Base-by-base conservation (phyloP, 1,140 invertebrate genomes). In the Dryas iulia region DNA sequence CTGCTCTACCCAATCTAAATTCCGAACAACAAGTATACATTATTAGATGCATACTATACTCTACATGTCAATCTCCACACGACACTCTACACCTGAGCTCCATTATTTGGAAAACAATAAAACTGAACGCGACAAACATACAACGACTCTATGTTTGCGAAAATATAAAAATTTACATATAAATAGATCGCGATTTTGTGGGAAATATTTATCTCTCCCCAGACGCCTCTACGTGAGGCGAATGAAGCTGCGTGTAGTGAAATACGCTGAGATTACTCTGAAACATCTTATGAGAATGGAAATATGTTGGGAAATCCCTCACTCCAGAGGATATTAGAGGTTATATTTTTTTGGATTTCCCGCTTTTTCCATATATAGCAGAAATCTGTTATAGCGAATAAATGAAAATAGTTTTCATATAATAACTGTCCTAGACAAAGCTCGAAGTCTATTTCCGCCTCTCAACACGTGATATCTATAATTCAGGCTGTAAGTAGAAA, bases 81-180 rank as follows among this genome's bases (percentile, higher is more conserved):
- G 33, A 53, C 14, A 21, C 21, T 7, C 28, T 25, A 53, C 67
- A 70, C 68, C 68, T 70, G 68, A 52, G 62, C 24, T 14, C 58
- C 59, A 75, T 74, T 77, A 77, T 71, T 70, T 71, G 21, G 66
- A 35, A 80, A 78, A 83, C 79, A 81, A 81, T 83, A 83, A 77
- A 81, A 78, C 67, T 60, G 56, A 70, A 74, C 74, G 64, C 74
- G 77, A 79, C 79, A 79, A 70, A 79, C 81, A 82, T 71, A 75
- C 79, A 66, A 47, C 60, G 62, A 47, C 61, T 66, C 73, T 72
- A 76, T 74, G 72, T 71, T 73, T 72, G 66, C 63, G 73, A 80
- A 84, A 84, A 86, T 82, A 82, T 86, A 82, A 83, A 84, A 90
- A 90, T 87, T 90, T 86, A 79, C 87, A 89, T 90, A 89, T 83